Conservation (phyloP, 2,888 invertebrate species). For the Apotomis betuletana region DNA sequence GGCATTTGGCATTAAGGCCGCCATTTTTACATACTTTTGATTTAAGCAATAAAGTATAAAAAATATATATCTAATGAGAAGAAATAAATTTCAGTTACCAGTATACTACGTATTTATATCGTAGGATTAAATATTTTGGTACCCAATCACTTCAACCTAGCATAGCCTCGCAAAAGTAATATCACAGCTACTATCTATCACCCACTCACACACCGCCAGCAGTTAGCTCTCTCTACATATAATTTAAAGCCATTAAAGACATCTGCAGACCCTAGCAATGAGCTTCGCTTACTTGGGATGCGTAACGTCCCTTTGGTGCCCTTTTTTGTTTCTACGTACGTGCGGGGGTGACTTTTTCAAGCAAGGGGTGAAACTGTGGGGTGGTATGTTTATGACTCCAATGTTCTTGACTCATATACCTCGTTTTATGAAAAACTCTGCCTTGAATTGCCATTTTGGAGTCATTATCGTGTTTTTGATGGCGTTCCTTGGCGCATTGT, state of each 20-base stretch:
- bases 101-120: too few species aligned
- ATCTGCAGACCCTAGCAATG: constrained; percentile 81
- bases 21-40: too few species aligned
- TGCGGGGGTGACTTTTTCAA: constrained; percentile 82
- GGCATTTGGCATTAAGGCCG: too few species aligned
- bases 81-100: too few species aligned
- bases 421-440: constrained; percentile 79
- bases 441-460: constrained; percentile 70
- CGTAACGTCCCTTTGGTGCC: constrained; percentile 78
- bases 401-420: constrained; percentile 81
- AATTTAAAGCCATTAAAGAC: constrained; percentile 84
- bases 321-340: constrained; percentile 80
- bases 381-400: constrained; percentile 78
- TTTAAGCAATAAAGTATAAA: too few species aligned
- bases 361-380: constrained; percentile 80
- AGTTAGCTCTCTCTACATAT: constrained; percentile 81
- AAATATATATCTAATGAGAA: too few species aligned
- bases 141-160: constrained; percentile 4
- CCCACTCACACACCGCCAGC: constrained; percentile 64
- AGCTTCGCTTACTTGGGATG: constrained; percentile 80
- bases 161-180: constrained; percentile 43
- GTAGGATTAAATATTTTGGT: neutral
- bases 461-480: constrained; percentile 69
- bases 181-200: constrained; percentile 68
- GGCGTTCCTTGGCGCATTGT: constrained; percentile 50